Evolutionary conservation across 2,888 invertebrate genomes (phyloP).

Genomic region (Xestia xanthographa): DNA sequence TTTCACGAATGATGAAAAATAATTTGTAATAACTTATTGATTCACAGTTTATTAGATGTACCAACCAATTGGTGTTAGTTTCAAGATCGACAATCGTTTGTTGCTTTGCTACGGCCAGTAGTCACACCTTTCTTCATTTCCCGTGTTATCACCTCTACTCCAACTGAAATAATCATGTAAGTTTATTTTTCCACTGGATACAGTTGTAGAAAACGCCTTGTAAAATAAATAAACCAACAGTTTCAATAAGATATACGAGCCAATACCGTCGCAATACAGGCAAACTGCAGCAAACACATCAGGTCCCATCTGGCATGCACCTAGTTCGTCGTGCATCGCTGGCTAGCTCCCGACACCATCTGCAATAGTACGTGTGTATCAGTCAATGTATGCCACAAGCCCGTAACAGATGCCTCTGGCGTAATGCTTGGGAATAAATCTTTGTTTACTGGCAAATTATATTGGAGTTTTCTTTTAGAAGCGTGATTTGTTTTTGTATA

Average conservation of each 20-base stretch:
- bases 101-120: neutral
- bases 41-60: neutral
- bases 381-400: slow-evolving; percentile 27
- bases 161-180: neutral
- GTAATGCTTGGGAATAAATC: slow-evolving; percentile 31
- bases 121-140: neutral
- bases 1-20: neutral
- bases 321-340: slow-evolving; percentile 19
- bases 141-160: neutral
- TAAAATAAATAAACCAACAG: slow-evolving; percentile 26
- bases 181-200: neutral
- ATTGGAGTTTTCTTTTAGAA: slow-evolving; percentile 13
- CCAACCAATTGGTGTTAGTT: neutral
- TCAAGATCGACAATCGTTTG: neutral
- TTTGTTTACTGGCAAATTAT: slow-evolving; percentile 8
- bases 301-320: slow-evolving; percentile 43
- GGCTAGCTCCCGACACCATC: neutral
- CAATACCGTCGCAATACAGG: slow-evolving; percentile 37
- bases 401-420: slow-evolving; percentile 18
- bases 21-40: neutral
- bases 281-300: slow-evolving; percentile 21
- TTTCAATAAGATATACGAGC: slow-evolving; percentile 8
- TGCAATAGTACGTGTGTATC: slow-evolving; percentile 34
- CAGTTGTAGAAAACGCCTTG: neutral
- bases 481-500: slow-evolving; percentile 1